Evolutionary conservation across 2,797 vertebrate species (phyloP).

Genomic region (Dendrocincla fuliginosa): DNA sequence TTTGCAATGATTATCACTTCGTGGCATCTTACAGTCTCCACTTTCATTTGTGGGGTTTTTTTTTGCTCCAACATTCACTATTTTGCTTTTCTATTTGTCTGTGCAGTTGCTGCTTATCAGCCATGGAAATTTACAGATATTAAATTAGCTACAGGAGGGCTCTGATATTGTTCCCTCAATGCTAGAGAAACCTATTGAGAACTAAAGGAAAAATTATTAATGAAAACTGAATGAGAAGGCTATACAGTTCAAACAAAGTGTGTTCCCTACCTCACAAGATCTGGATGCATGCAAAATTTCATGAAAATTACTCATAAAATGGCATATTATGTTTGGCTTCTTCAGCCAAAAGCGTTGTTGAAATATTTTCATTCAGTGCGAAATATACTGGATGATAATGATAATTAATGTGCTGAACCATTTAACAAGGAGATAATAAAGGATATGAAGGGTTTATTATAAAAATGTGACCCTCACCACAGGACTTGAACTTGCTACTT

Average conservation of each 20-base stretch:
- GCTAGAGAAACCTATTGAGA: constrained; percentile 48
- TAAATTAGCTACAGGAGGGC: constrained; percentile 62
- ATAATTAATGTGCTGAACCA: constrained; percentile 46
- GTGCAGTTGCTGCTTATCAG: not conserved
- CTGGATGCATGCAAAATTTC: constrained; percentile 59
- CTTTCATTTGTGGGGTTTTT: not conserved
- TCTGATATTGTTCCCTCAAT: constrained; percentile 58
- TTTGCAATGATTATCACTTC: not conserved
- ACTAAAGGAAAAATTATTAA: constrained; percentile 57
- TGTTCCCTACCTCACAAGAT: constrained; percentile 39
- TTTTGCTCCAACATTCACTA: not conserved
- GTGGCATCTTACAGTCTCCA: constrained; percentile 2
- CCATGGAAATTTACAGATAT: constrained; percentile 58
- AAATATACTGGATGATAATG: constrained; percentile 1
- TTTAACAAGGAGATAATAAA: constrained; percentile 52
- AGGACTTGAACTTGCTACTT: constrained; percentile 44
- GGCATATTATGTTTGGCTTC: constrained; percentile 18
- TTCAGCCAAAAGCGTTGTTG: not conserved
- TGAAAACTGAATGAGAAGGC: constrained; percentile 53
- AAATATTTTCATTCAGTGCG: constrained; percentile 15
- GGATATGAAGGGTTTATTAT: not conserved
- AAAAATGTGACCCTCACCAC: constrained; percentile 51
- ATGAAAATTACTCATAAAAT: constrained; percentile 53
- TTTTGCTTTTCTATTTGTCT: constrained; percentile 10
- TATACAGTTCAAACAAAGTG: constrained; percentile 63